Conservation (phyloP, 1,140 invertebrate genomes). For the Holotrichia oblita region DNA sequence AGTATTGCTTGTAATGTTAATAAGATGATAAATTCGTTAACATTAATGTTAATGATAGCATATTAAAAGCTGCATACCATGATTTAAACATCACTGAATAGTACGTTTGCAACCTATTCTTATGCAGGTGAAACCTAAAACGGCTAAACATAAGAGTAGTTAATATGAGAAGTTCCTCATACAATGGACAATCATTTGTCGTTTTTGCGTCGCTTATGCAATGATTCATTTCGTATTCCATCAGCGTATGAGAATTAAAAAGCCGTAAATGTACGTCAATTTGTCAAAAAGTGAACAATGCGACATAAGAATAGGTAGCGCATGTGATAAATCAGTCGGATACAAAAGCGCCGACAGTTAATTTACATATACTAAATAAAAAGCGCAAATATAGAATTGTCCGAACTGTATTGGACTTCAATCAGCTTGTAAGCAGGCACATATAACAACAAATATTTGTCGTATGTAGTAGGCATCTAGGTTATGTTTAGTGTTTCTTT, state of each 20-base stretch:
- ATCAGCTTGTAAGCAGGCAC: neutral
- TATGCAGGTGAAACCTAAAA: neutral
- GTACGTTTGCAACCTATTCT: neutral
- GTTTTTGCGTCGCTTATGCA: neutral
- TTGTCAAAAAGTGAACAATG: slow-evolving; percentile 25
- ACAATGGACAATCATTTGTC: slow-evolving; percentile 22
- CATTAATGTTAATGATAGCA: neutral
- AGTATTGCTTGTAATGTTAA: neutral
- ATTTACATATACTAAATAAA: slow-evolving; percentile 12
- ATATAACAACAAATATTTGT: neutral
- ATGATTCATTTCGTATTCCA: neutral
- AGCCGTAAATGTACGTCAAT: slow-evolving; percentile 9
- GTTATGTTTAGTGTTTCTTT: neutral
- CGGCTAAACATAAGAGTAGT: neutral
- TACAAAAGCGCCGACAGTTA: slow-evolving; percentile 17
- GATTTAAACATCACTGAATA: neutral
- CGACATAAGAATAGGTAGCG: neutral
- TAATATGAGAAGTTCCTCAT: neutral
- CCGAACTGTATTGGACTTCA: neutral
- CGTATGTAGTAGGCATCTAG: neutral
- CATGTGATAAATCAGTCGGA: neutral
- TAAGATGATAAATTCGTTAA: neutral
- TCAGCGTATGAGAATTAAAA: neutral
- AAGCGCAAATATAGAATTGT: slow-evolving; percentile 2
- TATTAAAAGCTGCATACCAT: neutral